Percentiles rank a stretch among this genome's conserved stretches.
Evolutionary conservation across 2,113 vertebrate genomes (phyloP).

Genomic region (Pluvianellus socialis): DNA sequence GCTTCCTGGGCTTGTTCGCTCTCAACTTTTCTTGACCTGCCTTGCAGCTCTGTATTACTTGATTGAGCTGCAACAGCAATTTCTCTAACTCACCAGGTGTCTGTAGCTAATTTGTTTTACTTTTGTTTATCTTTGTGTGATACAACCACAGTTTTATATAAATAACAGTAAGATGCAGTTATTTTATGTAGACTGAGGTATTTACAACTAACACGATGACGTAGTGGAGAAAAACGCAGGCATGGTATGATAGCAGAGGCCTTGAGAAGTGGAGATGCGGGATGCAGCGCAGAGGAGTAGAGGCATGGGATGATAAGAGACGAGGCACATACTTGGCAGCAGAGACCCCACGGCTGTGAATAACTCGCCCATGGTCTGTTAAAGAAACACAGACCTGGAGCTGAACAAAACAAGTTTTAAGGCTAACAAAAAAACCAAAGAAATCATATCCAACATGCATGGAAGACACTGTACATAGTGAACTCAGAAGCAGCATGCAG

Average conservation of each 20-base stretch:
- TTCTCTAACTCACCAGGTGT: conserved; percentile 2
- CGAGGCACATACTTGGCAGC: background rate
- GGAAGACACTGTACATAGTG: background rate
- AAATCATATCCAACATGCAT: background rate
- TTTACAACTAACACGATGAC: background rate
- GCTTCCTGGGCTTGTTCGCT: background rate
- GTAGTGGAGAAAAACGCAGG: background rate
- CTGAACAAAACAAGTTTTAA: background rate
- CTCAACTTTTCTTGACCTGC: conserved; percentile 35
- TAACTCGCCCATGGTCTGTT: background rate
- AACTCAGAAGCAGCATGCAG: background rate
- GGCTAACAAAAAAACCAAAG: background rate
- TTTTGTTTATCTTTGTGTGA: background rate
- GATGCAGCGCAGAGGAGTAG: background rate
- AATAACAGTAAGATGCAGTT: background rate
- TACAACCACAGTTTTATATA: background rate
- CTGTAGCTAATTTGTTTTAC: background rate
- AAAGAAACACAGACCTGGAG: background rate
- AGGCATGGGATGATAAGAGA: background rate
- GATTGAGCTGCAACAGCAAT: background rate
- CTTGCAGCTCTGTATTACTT: background rate
- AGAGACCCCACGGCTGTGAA: background rate
- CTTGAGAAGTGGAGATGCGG: background rate
- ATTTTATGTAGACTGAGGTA: background rate
- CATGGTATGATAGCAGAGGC: background rate